Conservation (phyloP, 2,888 invertebrate species). For the Cephus rjabovi region DNA sequence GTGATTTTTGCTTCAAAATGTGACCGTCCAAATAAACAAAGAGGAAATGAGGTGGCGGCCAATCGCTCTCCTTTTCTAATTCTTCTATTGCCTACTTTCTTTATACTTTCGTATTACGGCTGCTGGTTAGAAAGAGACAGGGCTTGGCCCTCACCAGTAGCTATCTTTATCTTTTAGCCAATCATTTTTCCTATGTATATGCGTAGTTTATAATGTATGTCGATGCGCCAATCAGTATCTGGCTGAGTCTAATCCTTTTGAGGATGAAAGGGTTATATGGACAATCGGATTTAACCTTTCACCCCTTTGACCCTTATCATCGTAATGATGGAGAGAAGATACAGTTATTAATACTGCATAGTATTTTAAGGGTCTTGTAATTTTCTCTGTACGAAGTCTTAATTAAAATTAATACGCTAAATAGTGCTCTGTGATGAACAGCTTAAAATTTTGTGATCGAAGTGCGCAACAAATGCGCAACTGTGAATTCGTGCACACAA, state of each 20-base stretch:
- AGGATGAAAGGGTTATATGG: conserved; percentile 38
- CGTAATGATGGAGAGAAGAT: conserved; percentile 2
- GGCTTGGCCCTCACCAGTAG: too few relatives aligned
- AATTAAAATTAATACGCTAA: not conserved
- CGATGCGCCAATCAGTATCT: conserved; percentile 8
- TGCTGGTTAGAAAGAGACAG: too few relatives aligned
- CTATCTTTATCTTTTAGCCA: too few relatives aligned
- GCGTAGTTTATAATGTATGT: too few relatives aligned
- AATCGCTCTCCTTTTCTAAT: conserved; percentile 18
- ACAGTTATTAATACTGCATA: not conserved
- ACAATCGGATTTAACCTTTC: conserved; percentile 37
- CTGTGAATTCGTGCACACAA: not conserved
- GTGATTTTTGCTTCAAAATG: too few relatives aligned
- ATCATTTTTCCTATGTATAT: too few relatives aligned
- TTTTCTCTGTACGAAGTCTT: not conserved
- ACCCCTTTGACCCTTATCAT: conserved; percentile 19
- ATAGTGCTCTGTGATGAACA: not conserved
- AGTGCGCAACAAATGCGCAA: not conserved
- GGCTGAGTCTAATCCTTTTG: conserved; percentile 28
- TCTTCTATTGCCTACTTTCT: not conserved
- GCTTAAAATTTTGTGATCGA: not conserved
- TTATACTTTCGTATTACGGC: too few relatives aligned
- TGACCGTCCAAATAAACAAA: too few relatives aligned
- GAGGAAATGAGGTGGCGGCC: too few relatives aligned
- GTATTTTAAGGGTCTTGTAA: not conserved